Evolutionary conservation across 1,140 invertebrate genomes (phyloP), one percentile per base, ranked within the genome.

Genomic region (Aethina tumida): DNA sequence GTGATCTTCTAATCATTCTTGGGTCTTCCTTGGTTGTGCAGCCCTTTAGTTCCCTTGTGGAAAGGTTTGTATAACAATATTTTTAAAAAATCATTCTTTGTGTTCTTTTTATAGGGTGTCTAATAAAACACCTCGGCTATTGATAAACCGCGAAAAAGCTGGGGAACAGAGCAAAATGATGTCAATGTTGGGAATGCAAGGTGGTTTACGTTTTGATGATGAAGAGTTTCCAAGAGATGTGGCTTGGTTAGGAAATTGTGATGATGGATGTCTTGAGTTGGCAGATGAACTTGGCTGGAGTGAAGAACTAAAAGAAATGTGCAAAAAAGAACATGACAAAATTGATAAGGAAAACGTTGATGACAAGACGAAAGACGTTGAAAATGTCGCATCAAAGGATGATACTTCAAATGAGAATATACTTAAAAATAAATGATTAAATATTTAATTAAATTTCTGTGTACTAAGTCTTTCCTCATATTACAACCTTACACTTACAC

Each of bases 21-120:
- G 94, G 94, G 5, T 96, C 94, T 2, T 96, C 91, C 12, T 69
- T 98, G 30, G 80, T 82, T 47, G 93, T 98, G 1, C 87, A 95
- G 43, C 94, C 94, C 1, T 97, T 98, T 71, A 89, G 90, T n/a
- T 88, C 86, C 9, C 68, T 96, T 4, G 68, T 88, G 41, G 77
- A 85, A 52, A 76, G 68, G 82, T 88, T 62, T 66, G 64, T 18
- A 35, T 35, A 27, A 4, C 1, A 39, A n/a, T 34, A 29, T 42
- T 26, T 21, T 15, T 13, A 27, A 2, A 27, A 26, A 37, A 28
- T 13, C 5, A 17, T 30, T 13, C 5, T 28, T 34, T 35, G 12
- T 35, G 14, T 40, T 40, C 18, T 44, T 46, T 24, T 59, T 57
- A 15, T 53, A 89, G 85, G 60, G 84, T 87, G 2, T 66, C 68